These are phyloP conservation scores for Amphiprion percula DNA, from an alignment of 2,113 vertebrate genomes.

Conservation along the genomic window DNA sequence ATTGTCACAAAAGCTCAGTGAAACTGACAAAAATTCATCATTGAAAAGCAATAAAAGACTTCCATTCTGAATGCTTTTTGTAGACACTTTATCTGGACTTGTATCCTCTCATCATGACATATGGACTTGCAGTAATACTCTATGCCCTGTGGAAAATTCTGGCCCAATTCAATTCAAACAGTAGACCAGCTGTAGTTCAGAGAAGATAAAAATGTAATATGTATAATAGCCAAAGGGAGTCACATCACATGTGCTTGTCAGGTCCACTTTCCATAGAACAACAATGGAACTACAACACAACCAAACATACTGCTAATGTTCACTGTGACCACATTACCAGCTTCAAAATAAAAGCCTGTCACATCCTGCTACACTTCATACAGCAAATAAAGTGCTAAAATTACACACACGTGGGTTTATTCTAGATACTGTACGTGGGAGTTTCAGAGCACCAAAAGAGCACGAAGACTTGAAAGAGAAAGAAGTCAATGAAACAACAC, in stretches of 20 bases:
- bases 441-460: neutral
- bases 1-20: too few relatives aligned
- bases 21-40: too few relatives aligned
- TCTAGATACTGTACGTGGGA: neutral
- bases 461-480: neutral
- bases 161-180: too few relatives aligned
- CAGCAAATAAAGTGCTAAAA: neutral
- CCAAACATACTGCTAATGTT: neutral
- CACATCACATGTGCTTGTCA: neutral
- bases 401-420: neutral
- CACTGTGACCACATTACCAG: neutral
- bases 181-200: neutral
- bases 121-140: too few relatives aligned
- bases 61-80: too few relatives aligned
- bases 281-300: neutral
- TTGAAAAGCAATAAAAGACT: too few relatives aligned
- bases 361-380: neutral
- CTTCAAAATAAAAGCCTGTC: constrained; percentile 5
- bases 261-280: neutral
- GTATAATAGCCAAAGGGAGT: neutral
- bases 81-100: too few relatives aligned
- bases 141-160: too few relatives aligned
- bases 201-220: neutral
- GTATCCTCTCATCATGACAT: too few relatives aligned
- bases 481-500: too few relatives aligned